Evolutionary conservation across 1,140 invertebrate genomes (phyloP).

Genomic region (Myzus persicae): DNA sequence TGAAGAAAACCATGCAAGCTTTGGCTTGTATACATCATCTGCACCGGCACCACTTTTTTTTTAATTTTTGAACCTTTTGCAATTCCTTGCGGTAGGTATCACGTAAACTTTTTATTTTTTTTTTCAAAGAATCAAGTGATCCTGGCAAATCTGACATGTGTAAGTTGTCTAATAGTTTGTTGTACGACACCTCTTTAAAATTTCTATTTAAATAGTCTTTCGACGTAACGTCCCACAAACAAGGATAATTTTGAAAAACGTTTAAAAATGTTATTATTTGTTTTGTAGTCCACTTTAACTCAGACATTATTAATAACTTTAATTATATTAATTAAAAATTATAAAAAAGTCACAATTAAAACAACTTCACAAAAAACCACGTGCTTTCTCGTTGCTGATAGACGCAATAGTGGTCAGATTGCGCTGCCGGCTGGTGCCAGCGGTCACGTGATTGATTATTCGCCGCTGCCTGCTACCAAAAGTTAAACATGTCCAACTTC

Average conservation of each 20-base stretch:
- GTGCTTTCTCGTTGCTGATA: conserved; percentile 22
- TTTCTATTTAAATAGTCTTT: conserved; percentile 9
- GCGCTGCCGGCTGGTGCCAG: neutral
- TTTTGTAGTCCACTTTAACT: neutral
- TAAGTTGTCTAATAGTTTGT: conserved; percentile 36
- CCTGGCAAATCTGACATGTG: neutral
- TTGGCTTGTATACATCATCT: conserved; percentile 60
- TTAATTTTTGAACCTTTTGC: conserved; percentile 43
- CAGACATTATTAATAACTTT: conserved; percentile 17
- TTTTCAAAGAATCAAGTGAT: conserved; percentile 29
- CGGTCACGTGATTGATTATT: neutral
- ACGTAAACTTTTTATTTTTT: conserved; percentile 42
- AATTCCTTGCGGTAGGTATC: conserved; percentile 44
- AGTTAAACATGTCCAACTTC: conserved; percentile 34
- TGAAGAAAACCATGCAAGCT: conserved; percentile 55
- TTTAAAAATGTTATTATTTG: conserved; percentile 25
- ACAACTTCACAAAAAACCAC: neutral
- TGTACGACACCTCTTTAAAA: neutral
- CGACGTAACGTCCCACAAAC: conserved; percentile 3
- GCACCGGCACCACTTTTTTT: conserved; percentile 56
- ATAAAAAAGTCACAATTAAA: conserved; percentile 15
- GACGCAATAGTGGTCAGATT: neutral
- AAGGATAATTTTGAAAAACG: conserved; percentile 11
- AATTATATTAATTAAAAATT: conserved; percentile 21
- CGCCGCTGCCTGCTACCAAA: conserved; percentile 17